Base-by-base conservation (phyloP, 2,888 invertebrate genomes). In the Lysandra bellargus region DNA sequence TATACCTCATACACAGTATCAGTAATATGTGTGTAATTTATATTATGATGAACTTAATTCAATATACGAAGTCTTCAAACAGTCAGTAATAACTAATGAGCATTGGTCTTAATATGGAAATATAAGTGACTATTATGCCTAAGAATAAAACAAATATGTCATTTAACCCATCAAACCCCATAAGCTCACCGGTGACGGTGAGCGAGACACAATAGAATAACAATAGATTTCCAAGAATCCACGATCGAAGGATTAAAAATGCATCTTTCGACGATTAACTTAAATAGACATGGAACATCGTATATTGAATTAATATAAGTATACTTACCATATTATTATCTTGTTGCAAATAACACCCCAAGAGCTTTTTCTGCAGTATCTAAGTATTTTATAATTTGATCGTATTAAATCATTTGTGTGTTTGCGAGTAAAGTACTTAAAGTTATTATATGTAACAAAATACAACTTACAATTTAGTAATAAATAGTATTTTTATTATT, bases 301-400 rank as follows among this genome's bases (percentile, higher is more conserved):
- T 69, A 37, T 69, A 69, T 69, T 69, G 69, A 37, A 37, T 69
- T 69, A 69, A 69, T 12, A 33, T 14, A 5, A 9, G 30, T 64
- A 64, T 30, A 33, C 2, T 1, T 23, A 2, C 14, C 7, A 40
- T 40, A 40, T 5, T 40, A 40, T 40, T 33, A 33, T 33, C 69
- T 64, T 30, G 14, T 64, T 14, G 17, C 69, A 69, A 37, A 33
- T 69, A 37, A 33, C 64, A 69, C 69, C 69, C 64, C 33, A 1
- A 17, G 6, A 37, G 69, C 69, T 69, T 69, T 12, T 69, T 69
- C 69, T 14, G 69, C 69, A 37, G 33, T 69, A 69, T 69, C 30
- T 69, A 69, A 69, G 69, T 69, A 69, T 69, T 69, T 69, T 69
- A 69, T 69, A 5, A 69, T 69, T 69, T 69, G 30, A 64, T 64